Base-by-base conservation (phyloP, 1,140 invertebrate species). In the Trichonephila clavipes region DNA sequence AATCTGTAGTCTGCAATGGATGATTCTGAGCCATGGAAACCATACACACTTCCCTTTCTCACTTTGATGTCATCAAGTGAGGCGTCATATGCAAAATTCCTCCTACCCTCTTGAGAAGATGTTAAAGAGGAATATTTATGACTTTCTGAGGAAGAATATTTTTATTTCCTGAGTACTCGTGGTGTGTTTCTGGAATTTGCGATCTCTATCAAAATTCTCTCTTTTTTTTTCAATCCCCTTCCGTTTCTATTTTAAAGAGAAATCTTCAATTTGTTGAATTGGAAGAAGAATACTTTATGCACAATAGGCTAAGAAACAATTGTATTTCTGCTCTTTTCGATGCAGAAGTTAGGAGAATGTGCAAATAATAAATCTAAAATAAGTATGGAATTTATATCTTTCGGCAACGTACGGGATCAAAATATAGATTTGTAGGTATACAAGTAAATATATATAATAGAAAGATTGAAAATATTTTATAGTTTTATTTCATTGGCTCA, bases 51-150 rank as follows among this genome's bases (percentile, higher is more conserved):
- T 61, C 88, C 72, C 21, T 10, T 69, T 69, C 89, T 59, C 90
- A 92, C 90, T 92, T 92, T 92, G 91, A 92, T 92, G 91, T 92
- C 91, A 61, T 77, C 91, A 92, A 92, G 83, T 72, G 64, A 92
- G 86, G 91, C 91, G 91, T 92, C 91, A 69, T 92, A 92, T 92
- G 91, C 91, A 92, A 92, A 92, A 77, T 92, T 92, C 91, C 64
- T 77, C 40, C 85, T 87, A 18, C 88, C 86, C 59, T 66, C 59
- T 61, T 6, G 62, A 59, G 91, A 87, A 44, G 91, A 83, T 92
- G 77, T 92, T 87, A 86, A 86, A 92, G 91, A 92, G 83, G 91
- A 92, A 92, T 92, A 92, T 92, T 92, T 92, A 92, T 92, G 91
- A 92, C 91, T 91, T 91, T 91, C 77, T 61, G 77, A 59, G 19